Evolutionary conservation across 2,888 invertebrate genomes (phyloP).

Genomic region (Epirrhoe tristata): DNA sequence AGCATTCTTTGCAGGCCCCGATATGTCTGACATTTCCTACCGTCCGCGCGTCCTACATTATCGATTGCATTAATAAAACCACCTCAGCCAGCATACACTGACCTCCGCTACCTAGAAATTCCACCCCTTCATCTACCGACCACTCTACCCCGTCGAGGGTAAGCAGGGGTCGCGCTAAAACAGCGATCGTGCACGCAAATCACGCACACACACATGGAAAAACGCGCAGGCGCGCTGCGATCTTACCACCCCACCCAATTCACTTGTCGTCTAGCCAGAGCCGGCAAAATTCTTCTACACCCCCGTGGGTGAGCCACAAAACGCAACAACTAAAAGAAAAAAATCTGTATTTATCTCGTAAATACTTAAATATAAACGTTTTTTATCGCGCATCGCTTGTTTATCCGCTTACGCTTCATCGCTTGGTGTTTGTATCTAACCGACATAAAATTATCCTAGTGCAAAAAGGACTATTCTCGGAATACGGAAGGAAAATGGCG

Average conservation of each 20-base stretch:
- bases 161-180: slow-evolving; percentile 54
- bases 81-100: slow-evolving; percentile 54
- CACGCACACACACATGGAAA: slow-evolving; percentile 67
- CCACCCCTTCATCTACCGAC: slow-evolving; percentile 47
- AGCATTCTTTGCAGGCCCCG: slow-evolving; percentile 66
- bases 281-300: slow-evolving; percentile 82
- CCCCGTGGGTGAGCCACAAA: slow-evolving; percentile 73
- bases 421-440: slow-evolving; percentile 64
- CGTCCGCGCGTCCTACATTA: slow-evolving; percentile 74
- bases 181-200: slow-evolving; percentile 70
- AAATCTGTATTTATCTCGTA: slow-evolving; percentile 51
- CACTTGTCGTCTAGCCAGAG: slow-evolving; percentile 65
- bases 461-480: slow-evolving; percentile 53
- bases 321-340: slow-evolving; percentile 76
- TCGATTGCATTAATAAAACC: slow-evolving; percentile 79
- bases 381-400: slow-evolving; percentile 52
- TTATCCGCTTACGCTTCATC: slow-evolving; percentile 62
- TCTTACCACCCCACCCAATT: slow-evolving; percentile 74
- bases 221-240: slow-evolving; percentile 73
- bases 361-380: slow-evolving; percentile 52
- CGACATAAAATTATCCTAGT: slow-evolving; percentile 38
- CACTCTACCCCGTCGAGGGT: slow-evolving; percentile 47
- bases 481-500: slow-evolving; percentile 74
- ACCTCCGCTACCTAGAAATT: slow-evolving; percentile 58
- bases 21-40: slow-evolving; percentile 79